These are phyloP conservation scores for Poecile atricapillus DNA, from an alignment of 2,113 vertebrate genomes.

Conservation along the genomic window DNA sequence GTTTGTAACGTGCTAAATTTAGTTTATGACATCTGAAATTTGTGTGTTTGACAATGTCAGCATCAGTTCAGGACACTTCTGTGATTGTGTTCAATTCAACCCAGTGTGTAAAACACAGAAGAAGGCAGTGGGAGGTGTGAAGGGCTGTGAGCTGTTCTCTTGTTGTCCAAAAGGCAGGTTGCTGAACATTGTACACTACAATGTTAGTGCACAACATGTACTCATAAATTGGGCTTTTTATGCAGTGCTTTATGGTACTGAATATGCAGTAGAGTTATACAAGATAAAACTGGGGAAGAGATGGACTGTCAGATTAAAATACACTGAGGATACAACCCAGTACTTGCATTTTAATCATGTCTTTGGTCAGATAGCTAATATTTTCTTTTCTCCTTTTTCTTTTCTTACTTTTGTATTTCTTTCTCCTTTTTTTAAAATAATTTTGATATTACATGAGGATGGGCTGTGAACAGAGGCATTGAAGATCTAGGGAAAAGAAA, in stretches of 20 bases:
- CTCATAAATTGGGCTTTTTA: neutral
- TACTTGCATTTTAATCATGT: neutral
- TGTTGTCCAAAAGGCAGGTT: neutral
- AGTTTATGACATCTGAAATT: neutral
- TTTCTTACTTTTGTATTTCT: neutral
- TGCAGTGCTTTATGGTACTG: neutral
- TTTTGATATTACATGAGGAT: neutral
- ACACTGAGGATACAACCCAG: neutral
- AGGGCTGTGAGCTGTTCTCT: neutral
- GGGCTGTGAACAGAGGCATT: neutral
- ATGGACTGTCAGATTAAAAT: neutral
- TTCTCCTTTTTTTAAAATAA: neutral
- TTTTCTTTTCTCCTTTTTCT: neutral
- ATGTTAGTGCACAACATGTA: rapidly evolving
- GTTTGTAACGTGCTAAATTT: neutral
- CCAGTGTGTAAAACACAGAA: neutral
- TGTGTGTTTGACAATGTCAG: neutral
- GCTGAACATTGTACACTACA: neutral
- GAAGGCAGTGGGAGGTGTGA: neutral
- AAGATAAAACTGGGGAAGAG: neutral
- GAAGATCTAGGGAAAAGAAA: neutral
- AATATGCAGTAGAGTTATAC: neutral
- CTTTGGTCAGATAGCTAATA: neutral
- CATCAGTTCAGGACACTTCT: neutral
- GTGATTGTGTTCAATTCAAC: neutral